Conservation (phyloP, 2,113 vertebrate species). For the Laticauda laticaudata region DNA sequence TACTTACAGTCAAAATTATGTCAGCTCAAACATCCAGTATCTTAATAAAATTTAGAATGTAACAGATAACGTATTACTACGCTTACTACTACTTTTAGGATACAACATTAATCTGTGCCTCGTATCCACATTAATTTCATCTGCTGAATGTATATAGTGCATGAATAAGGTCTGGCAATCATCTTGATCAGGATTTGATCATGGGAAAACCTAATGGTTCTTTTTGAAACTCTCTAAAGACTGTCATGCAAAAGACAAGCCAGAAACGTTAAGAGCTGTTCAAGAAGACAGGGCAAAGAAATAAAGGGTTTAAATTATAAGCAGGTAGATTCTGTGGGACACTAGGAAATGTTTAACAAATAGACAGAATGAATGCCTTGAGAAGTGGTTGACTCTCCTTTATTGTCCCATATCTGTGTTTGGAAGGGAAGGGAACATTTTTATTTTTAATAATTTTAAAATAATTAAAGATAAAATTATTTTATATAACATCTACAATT, state of each 20-base stretch:
- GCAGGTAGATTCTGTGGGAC: neutral
- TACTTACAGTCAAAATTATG: neutral
- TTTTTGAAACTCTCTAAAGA: neutral
- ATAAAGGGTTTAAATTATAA: neutral
- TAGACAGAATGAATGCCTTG: neutral
- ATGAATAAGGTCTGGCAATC: neutral
- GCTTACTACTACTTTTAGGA: neutral
- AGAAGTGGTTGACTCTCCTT: neutral
- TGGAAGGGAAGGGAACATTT: neutral
- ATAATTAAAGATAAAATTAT: neutral
- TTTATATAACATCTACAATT: neutral
- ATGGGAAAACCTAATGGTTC: neutral
- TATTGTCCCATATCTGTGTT: neutral
- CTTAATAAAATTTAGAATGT: neutral
- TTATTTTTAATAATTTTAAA: neutral
- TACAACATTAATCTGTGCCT: neutral
- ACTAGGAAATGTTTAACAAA: neutral
- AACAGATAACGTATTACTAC: neutral
- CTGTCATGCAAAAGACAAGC: neutral
- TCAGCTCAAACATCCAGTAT: neutral
- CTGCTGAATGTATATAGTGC: neutral
- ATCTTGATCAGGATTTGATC: neutral
- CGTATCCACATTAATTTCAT: neutral
- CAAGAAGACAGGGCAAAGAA: neutral
- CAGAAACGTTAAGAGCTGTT: neutral